Evolutionary conservation across 2,888 invertebrate species (phyloP).

Genomic region (Peribatodes rhomboidaria): DNA sequence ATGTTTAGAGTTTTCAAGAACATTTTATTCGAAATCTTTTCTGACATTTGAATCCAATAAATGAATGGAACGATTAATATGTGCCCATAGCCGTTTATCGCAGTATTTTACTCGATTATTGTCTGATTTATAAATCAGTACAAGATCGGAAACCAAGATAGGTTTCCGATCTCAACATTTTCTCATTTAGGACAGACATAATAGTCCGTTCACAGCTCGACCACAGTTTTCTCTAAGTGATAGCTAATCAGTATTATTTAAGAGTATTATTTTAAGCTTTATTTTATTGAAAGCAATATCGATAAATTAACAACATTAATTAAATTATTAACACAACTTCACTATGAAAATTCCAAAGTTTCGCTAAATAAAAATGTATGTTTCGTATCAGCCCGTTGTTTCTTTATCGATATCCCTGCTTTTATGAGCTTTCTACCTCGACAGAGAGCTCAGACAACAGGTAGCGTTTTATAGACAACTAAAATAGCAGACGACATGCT

Average conservation of each 20-base stretch:
- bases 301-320: slow-evolving; percentile 34
- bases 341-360: slow-evolving; percentile 17
- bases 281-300: slow-evolving; percentile 32
- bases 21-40: background rate
- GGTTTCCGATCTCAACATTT: no score
- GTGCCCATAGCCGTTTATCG: background rate
- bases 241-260: slow-evolving; percentile 41
- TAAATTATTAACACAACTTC: slow-evolving; percentile 2
- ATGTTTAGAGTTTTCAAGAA: background rate
- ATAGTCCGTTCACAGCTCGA: slow-evolving; percentile 17
- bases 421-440: slow-evolving; percentile 34
- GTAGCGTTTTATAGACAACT: slow-evolving; percentile 34
- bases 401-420: slow-evolving; percentile 38
- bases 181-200: background rate
- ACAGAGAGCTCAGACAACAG: slow-evolving; percentile 37
- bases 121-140: background rate
- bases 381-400: slow-evolving; percentile 30
- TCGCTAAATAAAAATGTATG: slow-evolving; percentile 30
- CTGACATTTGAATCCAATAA: background rate
- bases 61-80: background rate
- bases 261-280: slow-evolving; percentile 37
- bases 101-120: background rate
- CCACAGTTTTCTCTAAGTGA: slow-evolving; percentile 26
- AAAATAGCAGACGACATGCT: slow-evolving; percentile 37
- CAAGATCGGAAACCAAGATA: slow-evolving; percentile 1